Base-by-base conservation (phyloP, 64 coral and sea anemone species). In the Porites australiensis region DNA sequence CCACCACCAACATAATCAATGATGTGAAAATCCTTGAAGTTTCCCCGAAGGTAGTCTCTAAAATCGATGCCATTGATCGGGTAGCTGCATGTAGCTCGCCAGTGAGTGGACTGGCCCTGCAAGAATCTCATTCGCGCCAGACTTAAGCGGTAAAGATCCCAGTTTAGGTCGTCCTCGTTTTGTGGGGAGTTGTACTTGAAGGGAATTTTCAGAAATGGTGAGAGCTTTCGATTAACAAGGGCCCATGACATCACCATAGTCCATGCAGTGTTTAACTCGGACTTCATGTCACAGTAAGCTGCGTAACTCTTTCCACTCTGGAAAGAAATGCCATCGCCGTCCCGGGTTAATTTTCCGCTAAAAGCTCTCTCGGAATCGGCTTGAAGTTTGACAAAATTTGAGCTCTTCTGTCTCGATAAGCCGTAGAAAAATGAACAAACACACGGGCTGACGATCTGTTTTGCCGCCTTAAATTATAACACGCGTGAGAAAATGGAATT, bases 251-350 rank as follows among this genome's bases (percentile, higher is more conserved):
- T 74, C 4, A 88, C 54, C 47, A 93, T 57, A 0, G 91, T 93
- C 87, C 87, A 94, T 8, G 87, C 86, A 46, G 74, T 89, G n/a
- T 87, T 78, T 0, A 66, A 52, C 59, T 94, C 93, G 11, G 77
- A 79, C n/a, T 74, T 94, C 86, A 94, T 59, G 59, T 94, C 87
- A 77, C 93, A 89, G 77, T 82, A 91, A 21, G 79, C 77, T 22
- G 61, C 64, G 43, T 49, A 79, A 69, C 63, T 57, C 10, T 67
- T 66, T 10, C 75, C 77, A 14, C 43, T 4, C 19, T 19, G 27
- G 62, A n/a, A n/a, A n/a, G 27, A 37, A 37, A 37, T 37, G 27
- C 27, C 27, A 37, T 37, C 27, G 27, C 27, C 27, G 27, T 57
- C 2, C 54, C 54, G 5, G 54, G 2, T 57, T 7, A 57, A 57